Evolutionary conservation across 2,888 invertebrate species (phyloP), one percentile per base, ranked within the genome.

Genomic region (Linnaemya tessellans): DNA sequence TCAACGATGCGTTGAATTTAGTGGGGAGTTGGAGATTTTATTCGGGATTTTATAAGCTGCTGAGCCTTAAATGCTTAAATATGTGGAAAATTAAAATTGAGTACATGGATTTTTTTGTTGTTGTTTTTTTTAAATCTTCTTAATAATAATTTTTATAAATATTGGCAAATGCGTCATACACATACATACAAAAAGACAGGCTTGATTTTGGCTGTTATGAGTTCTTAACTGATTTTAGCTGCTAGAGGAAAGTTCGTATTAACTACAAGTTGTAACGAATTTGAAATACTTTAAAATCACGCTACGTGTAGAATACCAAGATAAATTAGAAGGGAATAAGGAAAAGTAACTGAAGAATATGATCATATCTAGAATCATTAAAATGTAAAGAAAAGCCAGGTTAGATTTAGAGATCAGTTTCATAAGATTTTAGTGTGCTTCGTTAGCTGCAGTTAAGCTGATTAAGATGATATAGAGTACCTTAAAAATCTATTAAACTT

Each of bases 1-100:
- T 91, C 91, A 91, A 91, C 91, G 90, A 91, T 91, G 91, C 91
- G 91, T 91, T 90, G 91, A 91, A 89, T 90, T 85, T 71, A 46
- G 67, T 73, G 70, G 83, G 82, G 64, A 78, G 60, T 65, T 18
- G 38, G 38, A 71, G 54, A 70, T 54, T 70, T 65, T 38, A 56
- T 73, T 65, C 3, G 35, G 46, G 25, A 58, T 73, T 73, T 22
- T 54, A 0, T 43, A 58, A 30, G 67, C 62, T 51, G 71, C 65
- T 78, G 73, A 80, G 71, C 38, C 43, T 56, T 68, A 43, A 62
- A 73, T 80, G 82, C 25, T 80, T 80, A 56, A 78, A 79, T 75
- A 78, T 79, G 74, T 75, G 82, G 25, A 85, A 85, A 85, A 85
- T 79, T 85, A 65, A 74, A 84, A 70, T 73, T 83, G 49, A 77